Conservation (phyloP, 2,113 vertebrate genomes). For the Thomomys bottae region DNA sequence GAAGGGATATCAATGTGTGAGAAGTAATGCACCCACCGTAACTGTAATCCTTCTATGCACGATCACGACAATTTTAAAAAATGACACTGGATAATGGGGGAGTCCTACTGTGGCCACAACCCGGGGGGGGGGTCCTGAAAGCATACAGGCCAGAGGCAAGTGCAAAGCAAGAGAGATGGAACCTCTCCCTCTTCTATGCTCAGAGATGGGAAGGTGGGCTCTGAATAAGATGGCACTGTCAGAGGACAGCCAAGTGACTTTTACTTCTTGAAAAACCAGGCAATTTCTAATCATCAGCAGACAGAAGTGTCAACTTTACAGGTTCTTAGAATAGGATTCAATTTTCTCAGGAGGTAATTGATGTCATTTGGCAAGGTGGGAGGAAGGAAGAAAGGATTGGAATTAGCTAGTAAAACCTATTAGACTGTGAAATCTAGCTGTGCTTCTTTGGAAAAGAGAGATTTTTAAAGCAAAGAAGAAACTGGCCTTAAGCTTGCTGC, state of each 20-base stretch:
- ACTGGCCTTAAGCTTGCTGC: not conserved
- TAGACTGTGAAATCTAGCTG: not conserved
- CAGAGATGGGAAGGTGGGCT: not conserved
- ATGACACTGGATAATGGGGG: not conserved
- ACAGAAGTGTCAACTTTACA: not conserved
- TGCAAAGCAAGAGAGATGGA: not conserved
- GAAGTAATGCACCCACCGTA: too few relatives aligned
- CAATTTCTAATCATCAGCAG: not conserved
- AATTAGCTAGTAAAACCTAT: too few relatives aligned
- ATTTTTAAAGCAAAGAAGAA: not conserved
- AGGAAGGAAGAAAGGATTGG: not conserved
- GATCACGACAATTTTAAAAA: too few relatives aligned
- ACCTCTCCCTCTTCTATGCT: not conserved
- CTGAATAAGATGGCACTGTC: not conserved
- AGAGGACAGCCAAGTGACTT: not conserved
- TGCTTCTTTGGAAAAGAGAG: not conserved
- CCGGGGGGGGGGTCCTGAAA: too few relatives aligned
- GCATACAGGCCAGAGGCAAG: not conserved
- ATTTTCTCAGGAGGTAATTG: not conserved
- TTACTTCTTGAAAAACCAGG: not conserved
- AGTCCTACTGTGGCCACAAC: not conserved
- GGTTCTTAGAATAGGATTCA: not conserved
- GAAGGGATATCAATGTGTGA: too few relatives aligned
- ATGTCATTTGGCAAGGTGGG: too few relatives aligned
- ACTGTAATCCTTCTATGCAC: too few relatives aligned